Evolutionary conservation across 2,797 vertebrate species (phyloP), one percentile per base, ranked within the genome.

Genomic region (Arctocebus calabarensis): DNA sequence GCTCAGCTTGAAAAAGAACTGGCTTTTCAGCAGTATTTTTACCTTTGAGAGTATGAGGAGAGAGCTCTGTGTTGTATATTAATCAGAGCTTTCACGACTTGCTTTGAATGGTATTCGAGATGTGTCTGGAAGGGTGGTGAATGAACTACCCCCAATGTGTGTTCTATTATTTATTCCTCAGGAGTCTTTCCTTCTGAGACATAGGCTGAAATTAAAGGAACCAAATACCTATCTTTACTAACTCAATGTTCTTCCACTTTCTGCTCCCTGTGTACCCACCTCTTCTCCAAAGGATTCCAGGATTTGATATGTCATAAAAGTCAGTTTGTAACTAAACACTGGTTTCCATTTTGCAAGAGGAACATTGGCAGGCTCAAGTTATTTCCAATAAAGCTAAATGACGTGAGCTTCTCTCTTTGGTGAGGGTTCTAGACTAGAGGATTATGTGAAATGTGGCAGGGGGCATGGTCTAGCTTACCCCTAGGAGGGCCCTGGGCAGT

Each of bases 21-120:
- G 88, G n/a, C 93, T 97, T 96, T 95, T 96, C 97, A 97, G 97
- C 81, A 96, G 94, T 92, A 89, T 97, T 94, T 95, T 92, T 87
- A 93, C 97, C 81, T 95, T 68, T 78, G 96, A 94, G 97, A 95
- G 92, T 75, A 57, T 48, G n/a, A 7, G 20, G 0, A 77, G 96
- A 94, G 96, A 92, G 88, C 62, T 92, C 95, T 79, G 95, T 90
- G 94, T 90, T 97, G 96, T 95, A 62, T 97, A 94, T 96, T 97
- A 96, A 97, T 93, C 92, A 96, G 96, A 82, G 73, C 88, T 82
- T 90, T 37, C n/a, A 48, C 7, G 37, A 66, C 94, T 95, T 6
- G 7, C 97, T 96, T 57, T 91, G 85, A 94, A 90, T 95, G 86
- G 93, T 96, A 61, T 32, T 85, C 3, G 34, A 70, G 71, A 62